Base-by-base conservation (phyloP, 2,113 vertebrate genomes). In the Oreochromis spilurus region DNA sequence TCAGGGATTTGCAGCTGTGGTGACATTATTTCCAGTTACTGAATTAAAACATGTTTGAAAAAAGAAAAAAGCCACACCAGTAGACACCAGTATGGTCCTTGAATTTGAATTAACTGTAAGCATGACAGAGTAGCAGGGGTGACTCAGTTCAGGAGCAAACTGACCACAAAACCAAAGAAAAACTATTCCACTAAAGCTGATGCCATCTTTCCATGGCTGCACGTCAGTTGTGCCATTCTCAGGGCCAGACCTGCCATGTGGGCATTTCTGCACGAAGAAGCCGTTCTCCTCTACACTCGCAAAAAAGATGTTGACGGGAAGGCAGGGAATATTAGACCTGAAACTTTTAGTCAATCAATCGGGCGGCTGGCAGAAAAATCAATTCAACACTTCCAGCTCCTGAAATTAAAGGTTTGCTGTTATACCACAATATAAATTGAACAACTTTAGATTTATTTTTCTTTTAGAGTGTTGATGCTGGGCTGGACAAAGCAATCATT, bases 171-270 rank as follows among this genome's bases (percentile, higher is more conserved):
- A 50, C 60, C 21, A 19, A 40, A 57, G 43, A 86, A 86, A 82
- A 52, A 52, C 9, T 2, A 9, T 82, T 89, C 65, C 29, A 50
- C 50, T 70, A 17, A 70, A 57, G 55, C 4, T 65, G 55, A 84
- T 80, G 89, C 77, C 45, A 92, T 90, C 17, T 91, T 93, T 93
- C 94, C 90, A 81, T 78, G 80, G 62, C 53, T 88, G 24, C 85
- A 87, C 19, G 21, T 81, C 55, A 83, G 86, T 52, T 58, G 54
- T 85, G 85, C 81, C 89, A 90, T 54, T 84, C 84, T 81, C 26
- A 52, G 48, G 58, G 80, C 62, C 65, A 88, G 58, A 79, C 9
- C 40, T 58, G 86, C 86, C 45, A 24, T 55, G 82, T 89, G 84
- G 91, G 91, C 87, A 84, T 21, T 85, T 54, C 52, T n/a, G 9